A percentile compares a stretch with the other conserved stretches of the same genome.
phyloP scores from a whole-genome alignment of 2,797 vertebrate species.

The Anguilla obscura region DNA sequence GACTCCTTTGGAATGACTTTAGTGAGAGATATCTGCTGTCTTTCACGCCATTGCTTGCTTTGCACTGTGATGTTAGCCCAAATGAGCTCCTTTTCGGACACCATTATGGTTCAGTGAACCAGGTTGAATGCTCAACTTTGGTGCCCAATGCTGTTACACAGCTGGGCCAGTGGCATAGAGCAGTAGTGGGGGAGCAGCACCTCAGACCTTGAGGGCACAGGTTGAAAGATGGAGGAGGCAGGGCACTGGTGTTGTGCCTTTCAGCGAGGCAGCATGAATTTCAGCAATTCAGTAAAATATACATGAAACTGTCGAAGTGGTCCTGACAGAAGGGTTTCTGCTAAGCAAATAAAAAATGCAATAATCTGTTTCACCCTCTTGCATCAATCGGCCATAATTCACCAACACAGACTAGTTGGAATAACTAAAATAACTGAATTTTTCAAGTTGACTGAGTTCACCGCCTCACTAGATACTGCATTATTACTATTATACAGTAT shows the following conservation, averaged over 20 bases:
- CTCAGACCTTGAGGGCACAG: not conserved
- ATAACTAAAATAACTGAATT: not conserved
- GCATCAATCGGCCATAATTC: not conserved
- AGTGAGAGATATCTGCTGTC: not conserved
- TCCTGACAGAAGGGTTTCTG: not conserved
- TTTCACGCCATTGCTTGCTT: not conserved
- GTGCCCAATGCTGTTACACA: not conserved
- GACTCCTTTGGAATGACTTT: not conserved
- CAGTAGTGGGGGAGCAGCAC: not conserved
- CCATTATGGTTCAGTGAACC: not conserved
- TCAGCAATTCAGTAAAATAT: conserved; percentile 1
- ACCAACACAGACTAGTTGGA: not conserved
- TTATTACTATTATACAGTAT: not conserved
- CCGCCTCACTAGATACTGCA: not conserved
- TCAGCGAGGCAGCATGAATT: not conserved
- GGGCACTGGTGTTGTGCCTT: not conserved
- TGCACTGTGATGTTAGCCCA: not conserved
- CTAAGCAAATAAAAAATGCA: not conserved
- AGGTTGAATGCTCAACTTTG: not conserved
- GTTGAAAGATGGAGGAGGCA: not conserved
- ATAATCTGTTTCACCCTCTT: conserved; percentile 17
- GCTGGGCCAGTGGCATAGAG: not conserved
- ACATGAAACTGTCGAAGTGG: not conserved
- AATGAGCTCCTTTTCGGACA: not conserved
- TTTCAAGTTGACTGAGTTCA: not conserved